phyloP scores from a whole-genome alignment of 2,888 invertebrate genomes.

The Lasioglossum oenotherae region DNA sequence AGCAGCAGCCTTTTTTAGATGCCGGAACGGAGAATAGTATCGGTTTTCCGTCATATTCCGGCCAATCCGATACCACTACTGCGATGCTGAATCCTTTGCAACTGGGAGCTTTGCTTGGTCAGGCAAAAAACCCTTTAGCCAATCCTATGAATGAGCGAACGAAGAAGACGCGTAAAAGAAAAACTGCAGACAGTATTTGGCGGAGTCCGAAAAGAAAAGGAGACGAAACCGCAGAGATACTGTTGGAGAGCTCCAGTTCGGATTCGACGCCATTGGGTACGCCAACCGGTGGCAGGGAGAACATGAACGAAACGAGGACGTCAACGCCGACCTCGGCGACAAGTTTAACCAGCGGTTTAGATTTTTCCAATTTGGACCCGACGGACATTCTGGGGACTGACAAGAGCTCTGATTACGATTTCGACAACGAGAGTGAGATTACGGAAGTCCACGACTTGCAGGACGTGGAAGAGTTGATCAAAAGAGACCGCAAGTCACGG shows the following conservation, averaged over 20 bases:
- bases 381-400: constrained; percentile 86
- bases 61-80: constrained; percentile 83
- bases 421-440: constrained; percentile 85
- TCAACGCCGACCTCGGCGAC: constrained; percentile 85
- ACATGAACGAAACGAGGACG: constrained; percentile 84
- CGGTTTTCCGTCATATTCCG: constrained; percentile 84
- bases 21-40: constrained; percentile 85
- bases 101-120: constrained; percentile 79
- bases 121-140: constrained; percentile 76
- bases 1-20: constrained; percentile 84
- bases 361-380: constrained; percentile 88
- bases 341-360: constrained; percentile 82
- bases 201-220: constrained; percentile 88
- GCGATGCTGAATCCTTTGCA: constrained; percentile 82
- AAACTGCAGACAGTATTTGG: constrained; percentile 87
- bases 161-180: constrained; percentile 87
- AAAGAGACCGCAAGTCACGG: constrained; percentile 87
- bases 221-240: constrained; percentile 85
- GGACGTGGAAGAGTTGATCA: constrained; percentile 88
- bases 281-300: constrained; percentile 84
- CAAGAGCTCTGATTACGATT: constrained; percentile 87
- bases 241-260: constrained; percentile 87
- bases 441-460: constrained; percentile 85
- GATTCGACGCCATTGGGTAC: constrained; percentile 88
- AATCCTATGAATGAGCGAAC: constrained; percentile 84